Base-by-base conservation (phyloP, 2,113 vertebrate genomes). In the Percopsis transmontana region DNA sequence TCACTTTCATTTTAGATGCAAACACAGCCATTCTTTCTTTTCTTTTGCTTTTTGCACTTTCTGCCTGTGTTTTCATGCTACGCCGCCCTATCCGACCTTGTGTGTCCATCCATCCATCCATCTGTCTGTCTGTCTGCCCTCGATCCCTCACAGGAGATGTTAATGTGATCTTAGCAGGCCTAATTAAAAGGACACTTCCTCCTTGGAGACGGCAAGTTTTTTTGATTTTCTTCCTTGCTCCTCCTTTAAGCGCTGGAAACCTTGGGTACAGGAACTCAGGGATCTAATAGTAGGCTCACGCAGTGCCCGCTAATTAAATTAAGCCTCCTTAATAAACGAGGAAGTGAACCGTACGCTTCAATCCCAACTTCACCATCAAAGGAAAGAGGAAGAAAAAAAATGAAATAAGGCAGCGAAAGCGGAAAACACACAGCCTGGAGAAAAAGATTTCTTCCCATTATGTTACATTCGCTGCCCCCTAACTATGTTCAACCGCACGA, bases 171-270 rank as follows among this genome's bases (percentile, higher is more conserved):
- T 84, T 81, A 90, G 85, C 79, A 84, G 82, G 90, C 84, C 88
- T 91, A 85, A 92, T 91, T 90, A 93, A 91, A 92, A 87, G 88
- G 88, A 92, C 91, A 89, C 85, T 87, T 89, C 86, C 85, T 91
- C 91, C 90, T 87, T 66, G 57, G 92, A 89, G 91, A 92, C 88
- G 82, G 84, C 44, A 68, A 82, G 70, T 85, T 86, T 73, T 72
- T 87, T 79, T 79, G 62, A 78, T 82, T 81, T 79, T 77, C 73
- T 75, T 72, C 42, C 15, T 59, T 61, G 69, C 66, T 86, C 67
- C 87, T 83, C 86, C 89, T 90, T 77, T 60, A 82, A 91, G 91
- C 84, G 38, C 86, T 79, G 85, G 80, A 87, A 91, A 90, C 85
- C 85, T 90, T 86, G 85, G 63, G 63, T 80, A 72, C 48, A 70